Percentiles rank a stretch among this genome's conserved stretches.
Conservation (phyloP, 2,113 vertebrate species). For the Zapus hudsonius region DNA sequence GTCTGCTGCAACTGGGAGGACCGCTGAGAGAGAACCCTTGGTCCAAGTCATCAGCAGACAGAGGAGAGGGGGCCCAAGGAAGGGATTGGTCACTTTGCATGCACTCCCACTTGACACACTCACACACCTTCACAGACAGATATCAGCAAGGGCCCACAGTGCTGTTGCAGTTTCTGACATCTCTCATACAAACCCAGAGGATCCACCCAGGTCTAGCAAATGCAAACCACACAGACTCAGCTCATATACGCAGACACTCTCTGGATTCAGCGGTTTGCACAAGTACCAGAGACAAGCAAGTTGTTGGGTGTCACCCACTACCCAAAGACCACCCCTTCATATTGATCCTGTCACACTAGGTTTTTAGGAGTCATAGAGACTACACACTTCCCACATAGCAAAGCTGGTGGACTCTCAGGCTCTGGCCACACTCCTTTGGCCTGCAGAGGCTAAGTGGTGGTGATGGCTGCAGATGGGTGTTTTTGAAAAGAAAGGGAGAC, state of each 20-base stretch:
- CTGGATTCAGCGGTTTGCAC: not conserved
- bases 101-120: no score
- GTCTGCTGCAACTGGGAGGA: not conserved
- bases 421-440: not conserved
- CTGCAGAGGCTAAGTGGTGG: not conserved
- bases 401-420: not conserved
- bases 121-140: not conserved
- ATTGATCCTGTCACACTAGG: not conserved
- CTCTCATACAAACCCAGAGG: not conserved
- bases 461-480: not conserved
- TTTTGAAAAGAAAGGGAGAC: not conserved
- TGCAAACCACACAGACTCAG: not conserved
- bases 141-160: not conserved
- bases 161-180: not conserved
- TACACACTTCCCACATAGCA: fast-evolving
- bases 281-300: fast-evolving
- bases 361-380: not conserved
- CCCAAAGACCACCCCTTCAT: not conserved
- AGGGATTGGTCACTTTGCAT: fast-evolving
- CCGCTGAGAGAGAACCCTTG: not conserved
- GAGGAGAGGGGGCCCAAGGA: not conserved
- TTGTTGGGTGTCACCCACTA: not conserved
- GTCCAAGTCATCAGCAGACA: no score
- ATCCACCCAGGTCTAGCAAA: not conserved
- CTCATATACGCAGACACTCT: no score